phyloP scores from a whole-genome alignment of 2,113 vertebrate genomes.

The Coptodon bakossiorum region DNA sequence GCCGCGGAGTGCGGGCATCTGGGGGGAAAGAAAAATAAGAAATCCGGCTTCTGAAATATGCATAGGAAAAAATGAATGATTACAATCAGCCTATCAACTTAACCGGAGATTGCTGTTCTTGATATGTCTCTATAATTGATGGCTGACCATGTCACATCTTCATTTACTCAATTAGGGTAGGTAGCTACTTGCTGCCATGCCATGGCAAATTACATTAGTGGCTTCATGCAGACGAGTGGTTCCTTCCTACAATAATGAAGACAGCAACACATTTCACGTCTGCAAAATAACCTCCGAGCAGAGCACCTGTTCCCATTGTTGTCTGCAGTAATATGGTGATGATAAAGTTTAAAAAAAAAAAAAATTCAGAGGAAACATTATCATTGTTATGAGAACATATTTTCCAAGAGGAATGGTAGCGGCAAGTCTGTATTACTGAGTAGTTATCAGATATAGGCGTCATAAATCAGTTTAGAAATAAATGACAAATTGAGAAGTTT shows the following conservation, averaged over 20 bases:
- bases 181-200: conserved; percentile 46
- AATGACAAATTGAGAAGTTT: not conserved
- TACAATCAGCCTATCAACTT: conserved; percentile 24
- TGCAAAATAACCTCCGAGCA: not conserved
- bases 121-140: conserved; percentile 60
- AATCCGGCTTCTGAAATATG: conserved; percentile 15
- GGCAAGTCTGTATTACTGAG: not conserved
- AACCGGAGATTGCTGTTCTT: conserved; percentile 46
- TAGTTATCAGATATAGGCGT: not conserved
- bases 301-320: conserved; percentile 23
- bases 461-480: not conserved
- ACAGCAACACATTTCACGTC: not conserved
- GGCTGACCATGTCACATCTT: conserved; percentile 71
- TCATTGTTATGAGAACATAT: not conserved
- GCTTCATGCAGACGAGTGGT: conserved; percentile 40
- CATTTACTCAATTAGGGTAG: conserved; percentile 62
- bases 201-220: conserved; percentile 59
- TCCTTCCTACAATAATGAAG: conserved; percentile 13
- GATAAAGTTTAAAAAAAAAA: not conserved
- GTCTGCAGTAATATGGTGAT: not conserved
- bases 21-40: not conserved
- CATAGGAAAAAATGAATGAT: conserved; percentile 34
- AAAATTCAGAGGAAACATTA: not conserved
- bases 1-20: not conserved
- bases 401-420: not conserved